A percentile compares a stretch with the other conserved stretches of the same genome.
phyloP scores from a whole-genome alignment of 2,888 invertebrate species.

The Oxycera nigricornis region DNA sequence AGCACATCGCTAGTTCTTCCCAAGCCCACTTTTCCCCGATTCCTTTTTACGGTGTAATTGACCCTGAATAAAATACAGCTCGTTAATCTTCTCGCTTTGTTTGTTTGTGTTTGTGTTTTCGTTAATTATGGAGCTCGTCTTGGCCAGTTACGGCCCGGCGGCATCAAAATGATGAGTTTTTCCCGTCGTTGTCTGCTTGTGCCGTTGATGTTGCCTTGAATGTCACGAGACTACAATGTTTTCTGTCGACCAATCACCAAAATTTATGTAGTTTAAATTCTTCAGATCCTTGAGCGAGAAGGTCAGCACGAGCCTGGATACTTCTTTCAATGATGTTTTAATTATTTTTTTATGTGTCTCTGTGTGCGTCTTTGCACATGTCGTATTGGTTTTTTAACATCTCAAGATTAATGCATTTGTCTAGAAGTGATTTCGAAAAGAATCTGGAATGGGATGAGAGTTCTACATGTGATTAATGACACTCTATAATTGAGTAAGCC shows the following conservation, averaged over 20 bases:
- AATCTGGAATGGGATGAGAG: no score
- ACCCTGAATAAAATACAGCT: constrained; percentile 22
- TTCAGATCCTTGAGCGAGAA: background rate
- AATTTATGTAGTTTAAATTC: background rate
- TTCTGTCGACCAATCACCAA: background rate
- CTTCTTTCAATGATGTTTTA: no score
- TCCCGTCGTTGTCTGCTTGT: background rate
- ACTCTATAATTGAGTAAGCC: no score
- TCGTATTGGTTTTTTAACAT: no score
- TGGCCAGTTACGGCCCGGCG: background rate
- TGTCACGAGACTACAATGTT: background rate
- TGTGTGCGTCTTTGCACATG: no score
- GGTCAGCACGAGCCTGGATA: no score
- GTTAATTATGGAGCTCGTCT: constrained; percentile 25
- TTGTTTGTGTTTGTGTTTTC: constrained; percentile 12
- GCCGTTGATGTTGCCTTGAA: background rate
- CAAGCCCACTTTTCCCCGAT: background rate
- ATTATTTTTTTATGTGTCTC: no score
- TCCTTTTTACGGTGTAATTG: constrained; percentile 37
- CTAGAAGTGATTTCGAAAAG: no score
- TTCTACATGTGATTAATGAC: no score
- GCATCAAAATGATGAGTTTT: constrained; percentile 13
- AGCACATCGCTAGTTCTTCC: background rate
- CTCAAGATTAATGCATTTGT: no score
- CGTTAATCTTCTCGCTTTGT: constrained; percentile 24